Evolutionary conservation across 2,113 vertebrate genomes (phyloP), one percentile per base, ranked within the genome.

Genomic region (Gila orcuttii): DNA sequence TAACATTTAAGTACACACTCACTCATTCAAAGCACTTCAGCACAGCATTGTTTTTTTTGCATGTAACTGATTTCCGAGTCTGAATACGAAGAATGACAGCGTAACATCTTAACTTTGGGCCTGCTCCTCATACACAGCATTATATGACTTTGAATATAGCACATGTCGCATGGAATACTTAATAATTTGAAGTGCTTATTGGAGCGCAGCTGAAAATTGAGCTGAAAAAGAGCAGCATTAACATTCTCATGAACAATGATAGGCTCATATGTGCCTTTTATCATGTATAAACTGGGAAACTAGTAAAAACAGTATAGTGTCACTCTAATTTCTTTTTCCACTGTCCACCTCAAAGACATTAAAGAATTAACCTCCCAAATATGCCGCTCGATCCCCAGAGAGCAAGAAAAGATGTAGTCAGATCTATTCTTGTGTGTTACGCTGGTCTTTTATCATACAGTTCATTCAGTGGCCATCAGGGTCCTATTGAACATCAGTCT

Each of bases 391-490:
- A 31, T 62, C 66, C 47, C 59, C 78, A 81, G 36, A 25, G 33
- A 47, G 45, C 60, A 75, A 87, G 60, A 75, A 50, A 13, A 42
- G 74, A 69, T 88, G 4, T 31, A 62, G 85, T 36, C 31, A 83
- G 66, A 60, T 77, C 50, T 85, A 33, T 66, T 42, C 75, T 90
- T 57, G 50, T 76, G 47, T 69, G 74, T 79, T 52, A 84, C 87
- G 66, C 80, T 84, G 57, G 76, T 60, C 66, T 84, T 82, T 73
- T 69, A 79, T 78, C 36, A n/a, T 52, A 52, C 84, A 87, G 68
- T 68, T 55, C n/a, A 84, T 81, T 84, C 88, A 89, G 52, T 66
- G 69, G n/a, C 66, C 62, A 71, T 84, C 83, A 13, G 59, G 57
- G 78, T 59, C 36, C 66, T 83, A 73, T 33, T 52, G 79, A 83